Conservation (phyloP, 2,888 invertebrate species). For the Zootermopsis nevadensis region DNA sequence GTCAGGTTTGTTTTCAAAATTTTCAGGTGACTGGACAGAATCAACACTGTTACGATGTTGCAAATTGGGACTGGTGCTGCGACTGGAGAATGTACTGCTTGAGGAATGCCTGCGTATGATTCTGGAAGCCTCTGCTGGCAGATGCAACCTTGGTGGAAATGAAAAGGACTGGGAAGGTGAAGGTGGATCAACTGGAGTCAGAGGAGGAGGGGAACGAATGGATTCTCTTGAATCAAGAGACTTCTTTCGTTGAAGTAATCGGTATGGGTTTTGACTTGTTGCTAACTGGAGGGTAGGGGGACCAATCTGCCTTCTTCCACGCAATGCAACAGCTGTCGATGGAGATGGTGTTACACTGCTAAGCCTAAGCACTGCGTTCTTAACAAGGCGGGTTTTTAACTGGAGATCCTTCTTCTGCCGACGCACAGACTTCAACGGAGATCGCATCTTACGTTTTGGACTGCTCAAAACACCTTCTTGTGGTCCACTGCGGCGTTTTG, state of each 20-base stretch:
- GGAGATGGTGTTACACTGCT: constrained; percentile 58
- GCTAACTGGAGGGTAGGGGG: constrained; percentile 28
- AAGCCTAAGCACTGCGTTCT: constrained; percentile 68
- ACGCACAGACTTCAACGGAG: constrained; percentile 54
- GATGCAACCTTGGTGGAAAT: constrained; percentile 67
- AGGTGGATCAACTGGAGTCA: constrained; percentile 44
- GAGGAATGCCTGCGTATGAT: constrained; percentile 87
- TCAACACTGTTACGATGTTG: constrained; percentile 45
- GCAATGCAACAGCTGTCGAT: constrained; percentile 63
- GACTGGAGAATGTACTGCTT: constrained; percentile 62
- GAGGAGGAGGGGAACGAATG: constrained; percentile 43
- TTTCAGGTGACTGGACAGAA: constrained; percentile 6
- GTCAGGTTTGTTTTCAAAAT: constrained; percentile 32
- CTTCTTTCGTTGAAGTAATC: constrained; percentile 51
- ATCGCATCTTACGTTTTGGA: constrained; percentile 50
- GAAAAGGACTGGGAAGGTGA: constrained; percentile 72
- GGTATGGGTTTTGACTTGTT: neutral
- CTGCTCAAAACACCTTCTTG: constrained; percentile 56
- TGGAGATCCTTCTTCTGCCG: constrained; percentile 62
- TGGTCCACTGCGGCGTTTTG: constrained; percentile 55
- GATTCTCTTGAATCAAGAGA: constrained; percentile 53
- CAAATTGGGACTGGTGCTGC: constrained; percentile 52
- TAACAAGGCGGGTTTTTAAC: constrained; percentile 72
- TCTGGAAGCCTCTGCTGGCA: constrained; percentile 77
- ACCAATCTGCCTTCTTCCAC: constrained; percentile 59